Conservation (phyloP, 2,888 invertebrate species). For the Watsonalla binaria region DNA sequence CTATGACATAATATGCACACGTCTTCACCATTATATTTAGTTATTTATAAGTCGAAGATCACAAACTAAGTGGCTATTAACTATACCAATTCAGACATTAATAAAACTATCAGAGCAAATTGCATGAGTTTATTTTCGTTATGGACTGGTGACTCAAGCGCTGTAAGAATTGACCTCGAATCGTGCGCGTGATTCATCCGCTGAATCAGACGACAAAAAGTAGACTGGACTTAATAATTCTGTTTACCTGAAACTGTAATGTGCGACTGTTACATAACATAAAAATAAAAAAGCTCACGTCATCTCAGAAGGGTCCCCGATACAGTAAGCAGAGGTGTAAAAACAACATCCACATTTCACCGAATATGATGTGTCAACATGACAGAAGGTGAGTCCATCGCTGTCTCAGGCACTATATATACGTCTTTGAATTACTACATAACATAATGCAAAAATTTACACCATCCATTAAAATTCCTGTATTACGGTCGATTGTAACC, state of each 20-base stretch:
- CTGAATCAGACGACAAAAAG: constrained; percentile 44
- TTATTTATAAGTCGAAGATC: not conserved
- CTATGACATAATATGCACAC: no score
- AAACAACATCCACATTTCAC: no score
- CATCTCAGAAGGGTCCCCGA: no score
- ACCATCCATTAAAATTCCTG: no score
- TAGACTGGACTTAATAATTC: constrained; percentile 15
- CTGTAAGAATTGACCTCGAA: constrained; percentile 41
- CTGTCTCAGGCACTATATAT: no score
- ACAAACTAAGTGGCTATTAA: not conserved
- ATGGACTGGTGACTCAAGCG: constrained; percentile 43
- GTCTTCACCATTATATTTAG: no score
- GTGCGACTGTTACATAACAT: constrained; percentile 3
- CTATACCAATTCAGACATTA: constrained; percentile 9
- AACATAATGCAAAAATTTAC: no score
- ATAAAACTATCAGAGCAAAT: constrained; percentile 9
- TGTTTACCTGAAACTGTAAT: constrained; percentile 5
- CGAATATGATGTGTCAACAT: no score
- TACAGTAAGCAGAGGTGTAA: no score
- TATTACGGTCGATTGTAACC: no score
- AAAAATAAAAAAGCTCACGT: not conserved
- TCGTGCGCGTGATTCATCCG: constrained; percentile 36
- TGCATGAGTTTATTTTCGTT: constrained; percentile 35
- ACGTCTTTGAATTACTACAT: no score
- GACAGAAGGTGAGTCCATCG: no score